Evolutionary conservation across 2,797 vertebrate species (phyloP), one percentile per base, ranked within the genome.

Genomic region (Sebastes matsubarae): DNA sequence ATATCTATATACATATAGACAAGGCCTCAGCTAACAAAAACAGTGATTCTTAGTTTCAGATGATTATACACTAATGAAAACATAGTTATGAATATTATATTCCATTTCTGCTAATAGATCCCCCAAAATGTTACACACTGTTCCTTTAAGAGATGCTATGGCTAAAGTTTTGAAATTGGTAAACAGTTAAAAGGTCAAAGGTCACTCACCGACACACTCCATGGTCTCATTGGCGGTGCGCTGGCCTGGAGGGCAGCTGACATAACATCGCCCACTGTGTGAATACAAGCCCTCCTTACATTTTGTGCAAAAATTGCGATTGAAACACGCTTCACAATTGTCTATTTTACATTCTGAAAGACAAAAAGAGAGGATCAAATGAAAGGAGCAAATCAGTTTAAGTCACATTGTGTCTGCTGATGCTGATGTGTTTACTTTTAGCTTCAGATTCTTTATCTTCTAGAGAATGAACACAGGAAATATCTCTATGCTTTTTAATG

Each of bases 301-400:
- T 96, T 98, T 99, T 95, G 98, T 99, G 96, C 98, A 99, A 97
- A 99, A 99, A 92, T 97, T 98, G 94, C 97, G 97, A 95, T 98
- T 99, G 96, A 99, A 99, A 94, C 98, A 99, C 75, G 97, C 97
- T 96, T 98, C 98, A 90, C 98, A 99, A 96, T 99, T 98, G 90
- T 99, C 97, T 84, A 99, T 97, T 97, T 98, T 99, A 96, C 98
- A 99, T 96, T 98, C 98, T 99, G 95, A 75, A 96, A 95, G 83
- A 93, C 71, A 90, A 75, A 85, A 86, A 85, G 61, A 90, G 36
- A 89, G 30, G 63, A 75, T 87, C 72, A 83, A 72, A 85, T 55
- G 12, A 85, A 42, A 69, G 29, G 66, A 77, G 67, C 65, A 77
- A 38, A 75, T 79, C 57, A 83, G 20, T 72, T 57, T 16, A 50